Evolutionary conservation across 2,113 vertebrate species (phyloP).

Genomic region (Hepsetus odoe): DNA sequence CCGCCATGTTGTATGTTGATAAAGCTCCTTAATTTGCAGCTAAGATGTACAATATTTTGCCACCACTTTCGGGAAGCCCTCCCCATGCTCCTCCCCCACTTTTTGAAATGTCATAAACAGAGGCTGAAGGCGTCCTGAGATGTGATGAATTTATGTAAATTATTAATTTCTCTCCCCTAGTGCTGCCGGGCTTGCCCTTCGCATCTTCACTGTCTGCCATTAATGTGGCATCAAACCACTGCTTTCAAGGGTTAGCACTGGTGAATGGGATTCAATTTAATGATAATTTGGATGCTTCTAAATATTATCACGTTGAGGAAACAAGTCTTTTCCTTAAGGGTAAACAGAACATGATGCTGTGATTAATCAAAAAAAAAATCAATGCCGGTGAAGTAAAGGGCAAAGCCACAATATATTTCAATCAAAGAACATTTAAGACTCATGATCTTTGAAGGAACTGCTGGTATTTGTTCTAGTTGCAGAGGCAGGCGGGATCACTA

Average conservation of each 20-base stretch:
- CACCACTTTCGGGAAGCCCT: constrained; percentile 51
- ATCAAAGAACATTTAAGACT: neutral
- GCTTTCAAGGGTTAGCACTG: neutral
- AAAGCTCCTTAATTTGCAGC: constrained; percentile 68
- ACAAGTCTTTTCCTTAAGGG: neutral
- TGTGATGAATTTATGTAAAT: constrained; percentile 64
- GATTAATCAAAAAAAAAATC: constrained; percentile 16
- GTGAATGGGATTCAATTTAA: neutral
- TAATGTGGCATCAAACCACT: neutral
- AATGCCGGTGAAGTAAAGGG: neutral
- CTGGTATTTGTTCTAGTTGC: neutral
- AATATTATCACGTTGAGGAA: neutral
- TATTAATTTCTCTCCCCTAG: constrained; percentile 63
- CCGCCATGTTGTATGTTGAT: constrained; percentile 36
- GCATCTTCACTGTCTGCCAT: neutral
- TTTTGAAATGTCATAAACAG: constrained; percentile 61
- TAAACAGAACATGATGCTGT: neutral
- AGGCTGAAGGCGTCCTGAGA: constrained; percentile 53
- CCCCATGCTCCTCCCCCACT: constrained; percentile 30
- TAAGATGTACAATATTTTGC: constrained; percentile 59
- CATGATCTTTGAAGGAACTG: neutral
- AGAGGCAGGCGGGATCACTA: neutral
- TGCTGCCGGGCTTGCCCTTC: constrained; percentile 33
- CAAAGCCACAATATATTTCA: neutral
- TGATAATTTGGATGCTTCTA: neutral